These are phyloP conservation scores for Dyspetes luteomarginatus DNA, from an alignment of 2,888 invertebrate genomes.

Conservation along the genomic window DNA sequence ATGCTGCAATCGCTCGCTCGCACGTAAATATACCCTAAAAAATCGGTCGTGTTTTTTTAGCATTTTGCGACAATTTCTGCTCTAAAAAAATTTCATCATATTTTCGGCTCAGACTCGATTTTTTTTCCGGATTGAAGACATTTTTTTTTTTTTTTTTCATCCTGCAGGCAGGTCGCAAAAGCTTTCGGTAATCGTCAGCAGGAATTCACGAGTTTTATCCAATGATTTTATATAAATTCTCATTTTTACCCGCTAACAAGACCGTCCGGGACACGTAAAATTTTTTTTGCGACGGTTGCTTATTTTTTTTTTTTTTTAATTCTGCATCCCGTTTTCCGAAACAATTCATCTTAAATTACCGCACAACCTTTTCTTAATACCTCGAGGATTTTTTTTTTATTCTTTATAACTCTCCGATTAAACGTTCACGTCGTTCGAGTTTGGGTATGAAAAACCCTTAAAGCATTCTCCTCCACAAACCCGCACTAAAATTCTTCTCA, in stretches of 20 bases:
- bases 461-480: slow-evolving; percentile 66
- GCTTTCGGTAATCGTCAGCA: slow-evolving; percentile 24
- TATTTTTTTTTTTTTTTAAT: not conserved
- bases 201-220: slow-evolving; percentile 1
- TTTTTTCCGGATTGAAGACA: not conserved
- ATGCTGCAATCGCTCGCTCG: slow-evolving; percentile 40
- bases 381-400: slow-evolving; percentile 45
- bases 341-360: slow-evolving; percentile 62
- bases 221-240: not conserved
- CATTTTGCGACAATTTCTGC: slow-evolving; percentile 45
- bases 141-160: slow-evolving; percentile 11
- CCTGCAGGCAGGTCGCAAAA: slow-evolving; percentile 29
- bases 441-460: slow-evolving; percentile 64
- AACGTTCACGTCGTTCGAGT: slow-evolving; percentile 59
- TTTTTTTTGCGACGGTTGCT: slow-evolving; percentile 6
- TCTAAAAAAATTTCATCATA: slow-evolving; percentile 36
- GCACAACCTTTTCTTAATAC: slow-evolving; percentile 66
- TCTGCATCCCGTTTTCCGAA: slow-evolving; percentile 14
- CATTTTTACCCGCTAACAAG: slow-evolving; percentile 22
- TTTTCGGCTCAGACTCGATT: slow-evolving; percentile 1
- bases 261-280: slow-evolving; percentile 25
- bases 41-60: slow-evolving; percentile 30
- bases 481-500: slow-evolving; percentile 23
- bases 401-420: slow-evolving; percentile 30
- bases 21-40: slow-evolving; percentile 49